Evolutionary conservation across 1,140 invertebrate species (phyloP), one percentile per base, ranked within the genome.

Genomic region (Mamestra configurata): DNA sequence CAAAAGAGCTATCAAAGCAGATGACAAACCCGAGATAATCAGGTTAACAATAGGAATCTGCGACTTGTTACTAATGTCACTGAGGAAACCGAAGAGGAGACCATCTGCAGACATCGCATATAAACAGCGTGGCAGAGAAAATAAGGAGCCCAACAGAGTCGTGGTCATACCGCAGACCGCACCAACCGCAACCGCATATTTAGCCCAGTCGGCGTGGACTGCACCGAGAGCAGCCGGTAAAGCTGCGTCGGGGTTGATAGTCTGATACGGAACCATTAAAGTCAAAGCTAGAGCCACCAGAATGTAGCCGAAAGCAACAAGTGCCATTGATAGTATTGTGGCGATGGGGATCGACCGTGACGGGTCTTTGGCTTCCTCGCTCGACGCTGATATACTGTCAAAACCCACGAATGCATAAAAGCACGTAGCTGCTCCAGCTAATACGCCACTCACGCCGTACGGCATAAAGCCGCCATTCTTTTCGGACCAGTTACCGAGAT

Each of bases 51-150:
- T 94, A 0, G 98, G 98, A 8, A 99, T 97, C 95, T 98, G 98
- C 0, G 97, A 98, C 77, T 97, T 97, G 35, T 96, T 93, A 85
- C 97, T 98, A 0, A 98, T 96, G 79, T 96, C 96, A 0, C 97
- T 97, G 37, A 99, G 95, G 82, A 98, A 98, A 35, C 97, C 96
- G 85, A 98, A 98, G 0, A 99, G 95, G 2, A 99, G 93, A 0
- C 98, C 98, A 88, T 99, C 98, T 27, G 96, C 96, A 0, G 98
- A 97, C 98, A 99, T 98, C 0, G 98, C 97, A 86, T 99, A 99
- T 89, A 98, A 96, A 79, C 98, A 98, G 20, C 98, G 95, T 0
- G 98, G 98, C 8, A 98, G 92, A 0, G 98, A 97, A 88, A 98
- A 99, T 0, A 99, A 92, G 0, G 97, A 98, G 3, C 98, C 97